Percentiles rank a stretch among this genome's conserved stretches.
These are phyloP conservation scores for Zaprionus obscuricornis DNA, from an alignment of 2,888 invertebrate genomes.

Conservation along the genomic window DNA sequence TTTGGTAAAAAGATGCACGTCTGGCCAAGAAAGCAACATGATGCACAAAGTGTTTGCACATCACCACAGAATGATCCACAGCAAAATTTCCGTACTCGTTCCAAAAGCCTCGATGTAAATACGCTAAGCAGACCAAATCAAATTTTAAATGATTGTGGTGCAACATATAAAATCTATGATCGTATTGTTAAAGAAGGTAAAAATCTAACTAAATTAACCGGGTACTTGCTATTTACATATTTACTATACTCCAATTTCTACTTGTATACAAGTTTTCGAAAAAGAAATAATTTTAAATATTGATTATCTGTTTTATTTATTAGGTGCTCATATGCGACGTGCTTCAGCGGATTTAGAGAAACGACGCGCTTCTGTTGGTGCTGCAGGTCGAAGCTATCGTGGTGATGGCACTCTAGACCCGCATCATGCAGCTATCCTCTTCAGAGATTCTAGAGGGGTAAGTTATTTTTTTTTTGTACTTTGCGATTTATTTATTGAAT, in stretches of 20 bases:
- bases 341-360: constrained; percentile 91
- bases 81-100: constrained; percentile 89
- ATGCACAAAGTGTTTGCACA: constrained; percentile 83
- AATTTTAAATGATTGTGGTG: constrained; percentile 89
- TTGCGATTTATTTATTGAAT: not conserved
- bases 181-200: constrained; percentile 90
- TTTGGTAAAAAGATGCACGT: constrained; percentile 90
- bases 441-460: constrained; percentile 96
- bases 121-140: constrained; percentile 83
- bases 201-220: constrained; percentile 17
- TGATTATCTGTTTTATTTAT: not conserved
- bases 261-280: too few species aligned
- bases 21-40: constrained; percentile 88
- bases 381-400: constrained; percentile 84
- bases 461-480: constrained; percentile 83
- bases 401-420: constrained; percentile 92
- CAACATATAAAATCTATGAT: constrained; percentile 92
- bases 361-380: constrained; percentile 90
- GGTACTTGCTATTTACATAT: constrained; percentile 65
- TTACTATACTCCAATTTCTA: too few species aligned
- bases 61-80: constrained; percentile 84
- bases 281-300: not conserved
- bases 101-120: constrained; percentile 90
- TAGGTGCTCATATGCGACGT: constrained; percentile 91
- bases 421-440: constrained; percentile 94